A percentile compares a stretch with the other conserved stretches of the same genome.
Evolutionary conservation across 1,140 invertebrate genomes (phyloP).

Genomic region (Pseudomyrmex concolor): DNA sequence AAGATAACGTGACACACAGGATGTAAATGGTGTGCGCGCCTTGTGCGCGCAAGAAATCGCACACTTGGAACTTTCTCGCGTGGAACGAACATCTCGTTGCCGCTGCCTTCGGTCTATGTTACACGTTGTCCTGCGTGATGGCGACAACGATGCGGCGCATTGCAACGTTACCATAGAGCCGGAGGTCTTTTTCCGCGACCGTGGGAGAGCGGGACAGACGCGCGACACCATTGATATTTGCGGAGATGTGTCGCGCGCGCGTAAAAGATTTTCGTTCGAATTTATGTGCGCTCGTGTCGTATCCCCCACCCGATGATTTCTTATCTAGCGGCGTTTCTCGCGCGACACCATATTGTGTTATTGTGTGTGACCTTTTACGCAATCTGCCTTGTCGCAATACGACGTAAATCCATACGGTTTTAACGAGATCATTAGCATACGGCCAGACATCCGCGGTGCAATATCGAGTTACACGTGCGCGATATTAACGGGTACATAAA

Average conservation of each 20-base stretch:
- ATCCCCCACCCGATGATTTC: constrained; percentile 9
- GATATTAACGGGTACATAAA: too few relatives aligned
- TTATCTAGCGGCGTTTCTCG: constrained; percentile 5
- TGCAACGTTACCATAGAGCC: neutral
- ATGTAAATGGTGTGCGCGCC: constrained; percentile 61
- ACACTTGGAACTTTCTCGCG: constrained; percentile 76
- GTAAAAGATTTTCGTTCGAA: constrained; percentile 59
- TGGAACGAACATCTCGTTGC: constrained; percentile 33
- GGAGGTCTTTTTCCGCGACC: constrained; percentile 22
- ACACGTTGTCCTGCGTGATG: constrained; percentile 1
- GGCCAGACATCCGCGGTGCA: neutral
- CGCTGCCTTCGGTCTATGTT: neutral
- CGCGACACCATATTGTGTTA: neutral
- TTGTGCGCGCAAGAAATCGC: constrained; percentile 63
- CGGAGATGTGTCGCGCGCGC: constrained; percentile 47
- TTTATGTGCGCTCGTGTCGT: constrained; percentile 38
- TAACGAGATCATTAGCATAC: constrained; percentile 60
- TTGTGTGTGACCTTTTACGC: constrained; percentile 14
- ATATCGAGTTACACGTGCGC: constrained; percentile 2
- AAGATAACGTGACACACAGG: constrained; percentile 68
- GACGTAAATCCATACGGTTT: constrained; percentile 36
- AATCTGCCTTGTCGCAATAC: constrained; percentile 17
- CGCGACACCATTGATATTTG: constrained; percentile 59
- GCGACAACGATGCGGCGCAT: neutral
- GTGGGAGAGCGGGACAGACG: constrained; percentile 66